Conservation (phyloP, 2,797 vertebrate genomes). For the Squalus acanthias region DNA sequence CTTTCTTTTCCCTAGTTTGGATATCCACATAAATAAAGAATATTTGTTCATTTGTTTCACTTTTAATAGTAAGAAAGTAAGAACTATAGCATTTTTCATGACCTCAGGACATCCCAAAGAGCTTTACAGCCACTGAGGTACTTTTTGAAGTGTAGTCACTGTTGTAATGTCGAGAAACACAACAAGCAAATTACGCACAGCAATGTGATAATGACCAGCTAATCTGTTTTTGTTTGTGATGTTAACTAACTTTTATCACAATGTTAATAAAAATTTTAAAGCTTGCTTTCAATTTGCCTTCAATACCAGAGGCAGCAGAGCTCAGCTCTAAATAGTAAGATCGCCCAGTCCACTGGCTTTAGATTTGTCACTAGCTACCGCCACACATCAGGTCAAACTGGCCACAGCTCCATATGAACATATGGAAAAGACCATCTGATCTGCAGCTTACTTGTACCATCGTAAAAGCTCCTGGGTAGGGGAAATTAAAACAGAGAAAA, state of each 20-base stretch:
- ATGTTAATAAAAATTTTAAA: background rate
- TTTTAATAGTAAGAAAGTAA: background rate
- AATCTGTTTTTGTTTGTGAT: background rate
- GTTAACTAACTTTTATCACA: background rate
- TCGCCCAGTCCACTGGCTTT: background rate
- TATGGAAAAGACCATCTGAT: too few species aligned
- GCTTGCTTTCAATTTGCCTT: background rate
- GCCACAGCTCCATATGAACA: too few species aligned
- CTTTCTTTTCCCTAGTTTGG: background rate
- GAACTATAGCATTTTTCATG: background rate
- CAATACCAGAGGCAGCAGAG: background rate
- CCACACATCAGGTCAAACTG: too few species aligned
- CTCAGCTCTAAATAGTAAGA: background rate
- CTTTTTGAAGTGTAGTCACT: too few species aligned
- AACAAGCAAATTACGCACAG: too few species aligned
- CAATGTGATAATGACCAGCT: too few species aligned
- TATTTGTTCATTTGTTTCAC: background rate
- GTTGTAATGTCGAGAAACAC: too few species aligned
- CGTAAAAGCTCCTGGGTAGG: background rate
- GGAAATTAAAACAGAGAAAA: background rate
- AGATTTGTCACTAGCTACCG: background rate
- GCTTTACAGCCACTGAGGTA: background rate
- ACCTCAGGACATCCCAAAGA: background rate
- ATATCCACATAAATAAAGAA: background rate
- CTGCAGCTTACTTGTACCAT: background rate